Evolutionary conservation across 1,140 invertebrate species (phyloP), one percentile per base, ranked within the genome.

Genomic region (Paraescarpia echinospica): DNA sequence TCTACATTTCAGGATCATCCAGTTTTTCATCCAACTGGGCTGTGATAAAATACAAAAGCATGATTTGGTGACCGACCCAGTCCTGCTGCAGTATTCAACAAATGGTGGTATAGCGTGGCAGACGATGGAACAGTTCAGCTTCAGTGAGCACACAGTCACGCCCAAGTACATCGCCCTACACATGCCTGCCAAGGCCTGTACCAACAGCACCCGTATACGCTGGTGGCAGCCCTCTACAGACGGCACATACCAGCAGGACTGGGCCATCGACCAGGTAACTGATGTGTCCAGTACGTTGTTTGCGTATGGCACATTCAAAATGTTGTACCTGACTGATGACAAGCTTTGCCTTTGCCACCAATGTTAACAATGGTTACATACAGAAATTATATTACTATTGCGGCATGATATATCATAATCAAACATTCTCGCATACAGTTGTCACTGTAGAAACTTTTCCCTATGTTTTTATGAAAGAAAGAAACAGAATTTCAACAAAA

Each of bases 21-120:
- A 96, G 94, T 96, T 96, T 93, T 95, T 95, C 92, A 91, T 96
- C 22, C 94, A 94, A 91, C 94, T 95, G 41, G 95, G 95, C 9
- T 96, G 95, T 94, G 93, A 92, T 94, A 92, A 93, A 31, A 77
- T 77, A 22, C 93, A 93, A n/a, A 94, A 92, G 59, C 93, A 92
- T 92, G 94, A 93, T 91, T 93, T 94, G 34, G 89, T 77, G 91
- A 92, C 92, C 92, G 92, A 96, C 93, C 96, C 95, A 91, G 95
- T 96, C 31, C 93, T 96, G 33, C 93, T 96, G 12, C 96, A 96
- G 93, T 96, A 96, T 92, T 96, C 96, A n/a, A 96, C 92, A 34
- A 96, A 96, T 94, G 96, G 96, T n/a, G 96, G 96, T 22, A 96
- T 96, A 59, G 95, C 94, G 2, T 96, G 96, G 96, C 94, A 96